Conservation (phyloP, 2,888 invertebrate species). For the Trichacis sp. region DNA sequence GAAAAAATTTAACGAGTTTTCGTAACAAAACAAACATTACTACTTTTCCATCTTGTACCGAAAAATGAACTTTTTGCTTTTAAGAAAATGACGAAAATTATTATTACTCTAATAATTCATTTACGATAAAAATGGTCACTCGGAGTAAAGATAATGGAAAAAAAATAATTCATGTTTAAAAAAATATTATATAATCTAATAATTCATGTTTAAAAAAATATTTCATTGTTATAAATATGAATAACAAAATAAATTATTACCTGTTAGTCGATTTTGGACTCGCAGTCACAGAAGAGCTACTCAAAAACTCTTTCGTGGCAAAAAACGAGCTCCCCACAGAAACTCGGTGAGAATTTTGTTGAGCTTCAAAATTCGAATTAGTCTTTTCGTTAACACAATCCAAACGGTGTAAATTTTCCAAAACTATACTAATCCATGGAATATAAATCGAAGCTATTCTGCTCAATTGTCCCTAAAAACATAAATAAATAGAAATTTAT, state of each 20-base stretch:
- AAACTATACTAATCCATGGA: conserved; percentile 88
- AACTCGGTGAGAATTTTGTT: conserved; percentile 70
- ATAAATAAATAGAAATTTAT: no score
- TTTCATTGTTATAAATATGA: no score
- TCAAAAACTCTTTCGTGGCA: conserved; percentile 70
- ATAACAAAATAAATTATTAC: conserved; percentile 32
- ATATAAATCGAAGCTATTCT: conserved; percentile 91
- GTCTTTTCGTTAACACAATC: conserved; percentile 64
- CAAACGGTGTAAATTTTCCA: conserved; percentile 88
- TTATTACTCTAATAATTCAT: no score
- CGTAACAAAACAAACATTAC: no score
- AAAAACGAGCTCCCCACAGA: conserved; percentile 75
- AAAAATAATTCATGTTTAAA: no score
- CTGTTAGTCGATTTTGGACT: conserved; percentile 62
- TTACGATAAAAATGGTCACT: no score
- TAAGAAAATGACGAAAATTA: no score
- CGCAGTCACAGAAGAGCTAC: conserved; percentile 46
- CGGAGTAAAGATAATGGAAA: no score
- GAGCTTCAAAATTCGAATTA: conserved; percentile 63
- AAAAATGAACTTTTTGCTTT: no score
- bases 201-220: background rate
- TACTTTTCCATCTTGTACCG: no score
- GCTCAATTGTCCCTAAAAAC: conserved; percentile 78
- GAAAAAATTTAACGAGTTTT: no score
- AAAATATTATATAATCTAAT: conserved; percentile 9